A percentile compares a stretch with the other conserved stretches of the same genome.
phyloP scores from a whole-genome alignment of 2,797 vertebrate genomes.

The Spizella passerina region DNA sequence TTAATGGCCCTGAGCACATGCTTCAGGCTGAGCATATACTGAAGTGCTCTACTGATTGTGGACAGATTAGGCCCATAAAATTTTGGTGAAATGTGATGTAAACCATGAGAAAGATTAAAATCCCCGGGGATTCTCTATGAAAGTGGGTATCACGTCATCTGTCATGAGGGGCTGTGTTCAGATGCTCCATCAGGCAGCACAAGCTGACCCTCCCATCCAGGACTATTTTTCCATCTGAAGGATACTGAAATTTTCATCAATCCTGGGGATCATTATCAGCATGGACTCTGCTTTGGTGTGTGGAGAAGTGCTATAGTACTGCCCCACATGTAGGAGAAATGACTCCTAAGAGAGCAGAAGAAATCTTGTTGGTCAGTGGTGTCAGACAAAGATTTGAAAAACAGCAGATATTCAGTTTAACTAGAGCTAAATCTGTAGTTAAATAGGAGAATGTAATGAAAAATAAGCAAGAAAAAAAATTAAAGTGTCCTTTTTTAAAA shows the following conservation, averaged over 20 bases:
- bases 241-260: not conserved
- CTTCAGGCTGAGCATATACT: not conserved
- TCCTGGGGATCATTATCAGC: accelerated
- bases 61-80: not conserved
- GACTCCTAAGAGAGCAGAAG: not conserved
- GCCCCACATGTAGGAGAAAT: not conserved
- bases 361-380: not conserved
- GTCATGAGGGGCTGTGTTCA: not conserved
- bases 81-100: not conserved
- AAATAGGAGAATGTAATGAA: not conserved
- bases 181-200: not conserved
- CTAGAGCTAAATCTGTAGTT: not conserved
- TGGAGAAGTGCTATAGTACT: not conserved
- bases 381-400: not conserved
- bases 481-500: not conserved
- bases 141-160: accelerated
- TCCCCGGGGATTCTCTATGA: not conserved
- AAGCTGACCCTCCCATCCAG: not conserved
- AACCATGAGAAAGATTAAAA: not conserved
- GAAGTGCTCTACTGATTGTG: not conserved
- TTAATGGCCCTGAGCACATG: not conserved
- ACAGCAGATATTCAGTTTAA: not conserved
- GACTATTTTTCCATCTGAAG: not conserved
- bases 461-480: not conserved
- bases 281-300: not conserved